Evolutionary conservation across 2,113 vertebrate genomes (phyloP).

Genomic region (Talpa occidentalis): DNA sequence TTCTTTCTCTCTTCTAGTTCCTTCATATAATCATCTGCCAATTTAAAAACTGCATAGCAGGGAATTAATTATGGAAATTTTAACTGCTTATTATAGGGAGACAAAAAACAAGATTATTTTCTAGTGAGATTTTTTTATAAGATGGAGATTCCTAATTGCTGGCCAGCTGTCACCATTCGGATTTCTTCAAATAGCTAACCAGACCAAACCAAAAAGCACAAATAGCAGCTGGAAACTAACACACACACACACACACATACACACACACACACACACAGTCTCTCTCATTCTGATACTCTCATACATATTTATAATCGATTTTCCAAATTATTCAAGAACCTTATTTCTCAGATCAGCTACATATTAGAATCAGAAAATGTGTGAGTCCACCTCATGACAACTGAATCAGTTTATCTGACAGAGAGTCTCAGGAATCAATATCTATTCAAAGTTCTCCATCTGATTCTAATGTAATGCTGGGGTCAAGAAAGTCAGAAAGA

Average conservation of each 20-base stretch:
- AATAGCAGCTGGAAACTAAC: not conserved
- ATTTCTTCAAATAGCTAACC: slow-evolving; percentile 56
- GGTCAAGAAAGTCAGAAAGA: too few species aligned
- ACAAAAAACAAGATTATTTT: slow-evolving; percentile 75
- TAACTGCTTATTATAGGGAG: slow-evolving; percentile 80
- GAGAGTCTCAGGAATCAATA: not conserved
- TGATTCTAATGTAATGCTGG: too few species aligned
- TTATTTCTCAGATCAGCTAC: not conserved
- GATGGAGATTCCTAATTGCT: slow-evolving; percentile 66
- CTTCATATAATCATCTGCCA: slow-evolving; percentile 83
- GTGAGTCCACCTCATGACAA: not conserved
- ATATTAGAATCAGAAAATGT: not conserved
- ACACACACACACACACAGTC: not conserved
- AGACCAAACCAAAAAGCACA: slow-evolving; percentile 43
- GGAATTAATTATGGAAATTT: slow-evolving; percentile 83
- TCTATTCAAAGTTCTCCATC: not conserved
- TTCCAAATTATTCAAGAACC: slow-evolving; percentile 2
- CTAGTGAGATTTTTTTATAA: slow-evolving; percentile 69
- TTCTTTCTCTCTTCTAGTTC: slow-evolving; percentile 76
- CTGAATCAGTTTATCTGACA: not conserved
- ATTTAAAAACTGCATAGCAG: slow-evolving; percentile 74
- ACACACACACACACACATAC: not conserved
- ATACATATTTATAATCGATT: slow-evolving; percentile 9
- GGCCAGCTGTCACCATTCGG: slow-evolving; percentile 62
- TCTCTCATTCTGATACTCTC: not conserved